These are phyloP conservation scores for Dasypus novemcinctus DNA, from an alignment of 2,113 vertebrate genomes.

Conservation along the genomic window DNA sequence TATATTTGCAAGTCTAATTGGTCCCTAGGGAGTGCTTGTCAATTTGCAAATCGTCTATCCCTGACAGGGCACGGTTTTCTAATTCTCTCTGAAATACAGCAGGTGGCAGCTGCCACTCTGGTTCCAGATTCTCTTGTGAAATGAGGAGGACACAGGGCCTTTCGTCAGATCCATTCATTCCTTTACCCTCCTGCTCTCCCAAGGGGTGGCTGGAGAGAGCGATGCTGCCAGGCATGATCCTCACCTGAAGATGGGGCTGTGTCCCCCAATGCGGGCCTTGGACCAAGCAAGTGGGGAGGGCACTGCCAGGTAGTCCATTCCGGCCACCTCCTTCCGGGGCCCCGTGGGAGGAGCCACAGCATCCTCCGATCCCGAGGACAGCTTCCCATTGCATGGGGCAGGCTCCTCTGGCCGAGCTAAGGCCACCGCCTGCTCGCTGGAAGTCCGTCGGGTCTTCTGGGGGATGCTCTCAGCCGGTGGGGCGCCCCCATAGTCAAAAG, in stretches of 20 bases:
- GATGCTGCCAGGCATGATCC: not conserved
- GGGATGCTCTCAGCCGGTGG: constrained; percentile 87
- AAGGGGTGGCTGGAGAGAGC: not conserved
- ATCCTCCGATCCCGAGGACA: constrained; percentile 67
- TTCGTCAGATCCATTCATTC: not conserved
- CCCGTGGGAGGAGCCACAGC: constrained; percentile 79
- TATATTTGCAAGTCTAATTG: not conserved
- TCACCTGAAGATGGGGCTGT: constrained; percentile 94
- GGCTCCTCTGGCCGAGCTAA: constrained; percentile 77
- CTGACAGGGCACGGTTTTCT: not conserved
- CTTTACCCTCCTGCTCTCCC: not conserved
- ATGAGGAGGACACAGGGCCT: not conserved
- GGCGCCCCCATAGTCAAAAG: constrained; percentile 70
- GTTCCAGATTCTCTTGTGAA: not conserved
- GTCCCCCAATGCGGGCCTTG: constrained; percentile 90
- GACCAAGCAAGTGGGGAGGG: constrained; percentile 92
- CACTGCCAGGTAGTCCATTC: constrained; percentile 95
- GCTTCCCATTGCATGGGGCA: constrained; percentile 74
- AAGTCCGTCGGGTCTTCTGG: constrained; percentile 93
- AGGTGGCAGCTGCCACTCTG: not conserved
- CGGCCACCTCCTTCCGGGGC: constrained; percentile 83
- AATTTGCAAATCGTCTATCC: not conserved
- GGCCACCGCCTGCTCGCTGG: constrained; percentile 87
- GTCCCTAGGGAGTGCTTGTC: not conserved
- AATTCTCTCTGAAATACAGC: not conserved